Conservation (phyloP, 2,113 vertebrate species). For the Gnathonemus echidnorhynchus region DNA sequence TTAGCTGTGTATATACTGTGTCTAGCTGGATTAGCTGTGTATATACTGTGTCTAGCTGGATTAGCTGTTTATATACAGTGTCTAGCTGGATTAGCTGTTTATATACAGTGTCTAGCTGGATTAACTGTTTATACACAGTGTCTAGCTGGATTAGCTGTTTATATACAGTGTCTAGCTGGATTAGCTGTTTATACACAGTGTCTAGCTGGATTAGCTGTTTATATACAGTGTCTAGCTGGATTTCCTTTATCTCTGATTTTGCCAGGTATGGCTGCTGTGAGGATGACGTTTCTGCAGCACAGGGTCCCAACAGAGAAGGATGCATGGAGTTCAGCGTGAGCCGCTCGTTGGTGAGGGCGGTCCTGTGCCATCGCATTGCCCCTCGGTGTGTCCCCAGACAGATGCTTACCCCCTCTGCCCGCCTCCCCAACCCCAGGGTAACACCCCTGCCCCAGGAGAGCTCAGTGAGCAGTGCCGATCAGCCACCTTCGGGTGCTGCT, state of each 20-base stretch:
- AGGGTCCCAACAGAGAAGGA: conserved; percentile 68
- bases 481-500: conserved; percentile 82
- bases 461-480: conserved; percentile 60
- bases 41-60: too few species aligned
- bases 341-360: conserved; percentile 56
- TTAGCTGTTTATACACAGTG: too few species aligned
- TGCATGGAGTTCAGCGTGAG: conserved; percentile 50
- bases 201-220: neutral
- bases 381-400: neutral
- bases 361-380: neutral
- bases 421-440: conserved; percentile 28
- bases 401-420: neutral
- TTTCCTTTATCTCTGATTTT: neutral
- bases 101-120: too few species aligned
- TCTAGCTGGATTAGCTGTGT: too few species aligned
- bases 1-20: too few species aligned
- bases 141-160: too few species aligned
- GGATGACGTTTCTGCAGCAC: conserved; percentile 68
- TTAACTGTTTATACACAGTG: too few species aligned
- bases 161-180: too few species aligned
- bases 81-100: too few species aligned
- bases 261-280: conserved; percentile 81
- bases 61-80: too few species aligned
- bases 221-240: conserved; percentile 13
- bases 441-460: conserved; percentile 46